Percentiles rank a stretch among this genome's conserved stretches.
Evolutionary conservation across 2,113 vertebrate species (phyloP).

Genomic region (Nannobrachium achirus): DNA sequence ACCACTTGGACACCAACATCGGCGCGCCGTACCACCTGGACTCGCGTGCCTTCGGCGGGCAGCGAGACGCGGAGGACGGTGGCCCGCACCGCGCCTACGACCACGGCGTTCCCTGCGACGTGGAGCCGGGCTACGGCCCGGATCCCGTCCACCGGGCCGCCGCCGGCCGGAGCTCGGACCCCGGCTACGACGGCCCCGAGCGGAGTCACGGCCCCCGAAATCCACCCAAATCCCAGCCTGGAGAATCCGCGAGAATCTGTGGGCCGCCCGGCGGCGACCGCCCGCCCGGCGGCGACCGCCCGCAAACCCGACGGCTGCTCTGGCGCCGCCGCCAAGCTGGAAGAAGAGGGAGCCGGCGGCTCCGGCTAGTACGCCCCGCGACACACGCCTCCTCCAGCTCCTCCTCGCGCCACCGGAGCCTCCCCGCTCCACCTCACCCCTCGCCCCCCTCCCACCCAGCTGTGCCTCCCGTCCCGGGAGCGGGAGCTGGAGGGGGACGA

Average conservation of each 20-base stretch:
- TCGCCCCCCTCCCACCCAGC: slow-evolving; percentile 56
- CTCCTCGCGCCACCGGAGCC: slow-evolving; percentile 51
- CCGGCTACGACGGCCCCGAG: slow-evolving; percentile 28
- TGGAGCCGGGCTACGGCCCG: too few relatives aligned
- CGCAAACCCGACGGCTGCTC: slow-evolving; percentile 44
- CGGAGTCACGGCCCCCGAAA: slow-evolving; percentile 50
- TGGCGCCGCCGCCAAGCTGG: too few relatives aligned
- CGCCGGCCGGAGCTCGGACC: too few relatives aligned
- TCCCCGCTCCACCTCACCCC: slow-evolving; percentile 33
- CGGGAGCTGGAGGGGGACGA: slow-evolving; percentile 61
- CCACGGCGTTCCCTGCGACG: too few relatives aligned
- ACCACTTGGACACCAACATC: too few relatives aligned
- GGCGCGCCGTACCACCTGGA: too few relatives aligned
- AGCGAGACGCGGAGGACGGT: too few relatives aligned
- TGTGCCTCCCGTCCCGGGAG: slow-evolving; percentile 75
- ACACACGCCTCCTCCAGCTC: slow-evolving; percentile 52
- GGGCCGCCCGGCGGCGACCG: slow-evolving; percentile 23
- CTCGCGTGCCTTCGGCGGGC: too few relatives aligned
- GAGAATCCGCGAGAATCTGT: slow-evolving; percentile 29
- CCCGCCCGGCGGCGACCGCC: too few relatives aligned
- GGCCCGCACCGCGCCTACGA: too few relatives aligned
- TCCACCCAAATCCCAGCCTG: slow-evolving; percentile 12
- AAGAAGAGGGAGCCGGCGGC: too few relatives aligned
- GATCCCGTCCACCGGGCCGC: too few relatives aligned
- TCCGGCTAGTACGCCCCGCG: slow-evolving; percentile 47